Evolutionary conservation across 2,113 vertebrate species (phyloP).

Genomic region (Ailuropoda melanoleuca): DNA sequence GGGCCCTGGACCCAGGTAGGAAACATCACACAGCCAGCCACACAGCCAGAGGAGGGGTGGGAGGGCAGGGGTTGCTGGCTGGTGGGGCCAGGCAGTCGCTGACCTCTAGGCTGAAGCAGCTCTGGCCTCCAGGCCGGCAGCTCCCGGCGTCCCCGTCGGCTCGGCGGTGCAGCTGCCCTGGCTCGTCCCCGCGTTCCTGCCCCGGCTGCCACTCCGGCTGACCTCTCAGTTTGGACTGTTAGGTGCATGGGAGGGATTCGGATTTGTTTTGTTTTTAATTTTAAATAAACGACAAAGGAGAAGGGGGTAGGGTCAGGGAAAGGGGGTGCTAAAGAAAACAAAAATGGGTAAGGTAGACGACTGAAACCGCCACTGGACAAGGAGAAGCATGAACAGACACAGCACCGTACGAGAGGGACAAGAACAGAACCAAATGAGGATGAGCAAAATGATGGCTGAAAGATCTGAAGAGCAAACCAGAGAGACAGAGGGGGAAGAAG

Average conservation of each 20-base stretch:
- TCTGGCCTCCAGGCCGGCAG: constrained; percentile 89
- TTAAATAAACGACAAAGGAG: constrained; percentile 87
- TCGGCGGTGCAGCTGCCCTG: constrained; percentile 90
- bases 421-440: constrained; percentile 92
- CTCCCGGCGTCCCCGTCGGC: constrained; percentile 92
- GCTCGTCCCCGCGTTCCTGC: constrained; percentile 91
- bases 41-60: constrained; percentile 53
- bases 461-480: constrained; percentile 92
- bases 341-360: constrained; percentile 85
- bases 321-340: constrained; percentile 81
- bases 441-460: constrained; percentile 94
- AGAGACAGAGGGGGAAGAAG: constrained; percentile 87
- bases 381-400: constrained; percentile 94
- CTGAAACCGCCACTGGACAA: constrained; percentile 89
- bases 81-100: constrained; percentile 82
- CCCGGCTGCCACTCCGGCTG: constrained; percentile 95
- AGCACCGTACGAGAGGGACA: constrained; percentile 91
- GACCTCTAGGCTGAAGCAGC: constrained; percentile 96
- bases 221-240: constrained; percentile 98
- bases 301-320: constrained; percentile 68
- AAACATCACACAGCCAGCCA: constrained; percentile 33
- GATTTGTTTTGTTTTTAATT: constrained; percentile 60
- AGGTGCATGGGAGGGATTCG: constrained; percentile 84
- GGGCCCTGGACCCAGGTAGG: constrained; percentile 35
- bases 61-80: background rate